Percentiles rank a stretch among this genome's conserved stretches.
Conservation (phyloP, 2,888 invertebrate species). For the Penaeus monodon region DNA sequence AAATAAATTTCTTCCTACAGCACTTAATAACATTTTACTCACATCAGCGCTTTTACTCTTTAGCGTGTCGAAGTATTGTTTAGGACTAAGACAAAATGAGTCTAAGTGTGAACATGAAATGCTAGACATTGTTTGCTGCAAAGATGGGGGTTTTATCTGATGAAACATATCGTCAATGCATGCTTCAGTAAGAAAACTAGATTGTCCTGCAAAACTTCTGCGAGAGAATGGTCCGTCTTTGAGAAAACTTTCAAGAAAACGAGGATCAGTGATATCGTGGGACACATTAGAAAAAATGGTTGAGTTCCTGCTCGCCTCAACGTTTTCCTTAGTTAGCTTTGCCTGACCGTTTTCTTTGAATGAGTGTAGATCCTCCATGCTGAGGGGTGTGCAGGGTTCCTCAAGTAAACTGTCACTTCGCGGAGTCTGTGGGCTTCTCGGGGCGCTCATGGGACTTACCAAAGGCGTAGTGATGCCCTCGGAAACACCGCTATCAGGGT, state of each 20-base stretch:
- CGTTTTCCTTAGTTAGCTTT: slow-evolving; percentile 37
- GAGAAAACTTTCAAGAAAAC: slow-evolving; percentile 32
- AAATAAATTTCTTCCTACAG: slow-evolving; percentile 58
- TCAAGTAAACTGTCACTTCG: slow-evolving; percentile 55
- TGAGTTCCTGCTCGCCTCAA: slow-evolving; percentile 1
- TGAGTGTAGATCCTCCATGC: slow-evolving; percentile 47
- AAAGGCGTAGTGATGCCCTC: slow-evolving; percentile 59
- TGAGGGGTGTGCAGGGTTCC: slow-evolving; percentile 50
- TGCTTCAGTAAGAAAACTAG: slow-evolving; percentile 10
- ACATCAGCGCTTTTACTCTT: slow-evolving; percentile 27
- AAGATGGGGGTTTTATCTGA: background rate
- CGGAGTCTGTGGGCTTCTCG: slow-evolving; percentile 52
- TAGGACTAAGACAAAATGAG: background rate
- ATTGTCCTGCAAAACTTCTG: background rate
- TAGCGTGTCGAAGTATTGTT: background rate
- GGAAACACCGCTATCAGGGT: slow-evolving; percentile 59
- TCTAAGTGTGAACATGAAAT: slow-evolving; percentile 25
- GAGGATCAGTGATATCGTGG: slow-evolving; percentile 46
- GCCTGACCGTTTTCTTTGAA: slow-evolving; percentile 27
- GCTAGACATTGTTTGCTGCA: slow-evolving; percentile 39
- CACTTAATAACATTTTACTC: slow-evolving; percentile 46
- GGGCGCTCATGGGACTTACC: slow-evolving; percentile 58
- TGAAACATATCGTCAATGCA: slow-evolving; percentile 29
- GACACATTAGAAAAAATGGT: slow-evolving; percentile 21
- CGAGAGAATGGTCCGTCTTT: background rate